Percentiles rank a stretch among this genome's conserved stretches.
Conservation (phyloP, 1,140 invertebrate species). For the Cardiocondyla obscurior region DNA sequence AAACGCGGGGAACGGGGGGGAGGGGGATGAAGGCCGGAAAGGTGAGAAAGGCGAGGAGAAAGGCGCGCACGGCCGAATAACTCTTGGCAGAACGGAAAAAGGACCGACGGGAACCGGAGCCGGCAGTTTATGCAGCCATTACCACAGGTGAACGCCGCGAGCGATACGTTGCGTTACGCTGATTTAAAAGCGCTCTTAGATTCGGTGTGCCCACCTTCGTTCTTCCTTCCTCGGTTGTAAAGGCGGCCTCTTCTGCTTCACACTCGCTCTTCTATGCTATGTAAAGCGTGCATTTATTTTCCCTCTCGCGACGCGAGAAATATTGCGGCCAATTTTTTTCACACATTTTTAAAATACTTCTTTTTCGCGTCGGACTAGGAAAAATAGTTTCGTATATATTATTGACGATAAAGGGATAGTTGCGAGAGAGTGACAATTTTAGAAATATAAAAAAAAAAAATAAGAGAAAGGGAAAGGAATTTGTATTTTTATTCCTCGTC, state of each 20-base stretch:
- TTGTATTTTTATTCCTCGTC: background rate
- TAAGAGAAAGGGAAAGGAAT: background rate
- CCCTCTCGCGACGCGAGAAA: constrained; percentile 20
- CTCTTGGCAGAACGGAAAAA: constrained; percentile 62
- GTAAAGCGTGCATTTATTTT: constrained; percentile 35
- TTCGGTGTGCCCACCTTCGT: constrained; percentile 52
- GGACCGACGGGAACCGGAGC: constrained; percentile 61
- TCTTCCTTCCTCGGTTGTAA: constrained; percentile 11
- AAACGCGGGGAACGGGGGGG: background rate
- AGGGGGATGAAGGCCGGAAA: constrained; percentile 11
- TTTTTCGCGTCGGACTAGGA: background rate
- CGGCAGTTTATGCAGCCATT: constrained; percentile 71
- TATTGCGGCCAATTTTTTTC: constrained; percentile 32
- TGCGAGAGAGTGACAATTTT: background rate
- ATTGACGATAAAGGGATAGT: background rate
- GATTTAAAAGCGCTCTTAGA: constrained; percentile 72
- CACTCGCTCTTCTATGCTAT: background rate
- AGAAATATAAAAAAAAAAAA: background rate
- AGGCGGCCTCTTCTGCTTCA: constrained; percentile 13
- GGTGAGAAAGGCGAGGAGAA: constrained; percentile 42
- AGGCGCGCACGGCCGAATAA: constrained; percentile 55
- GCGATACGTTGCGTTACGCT: constrained; percentile 66
- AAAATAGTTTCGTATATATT: background rate
- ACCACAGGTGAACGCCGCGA: constrained; percentile 71
- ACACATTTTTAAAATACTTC: background rate